Conservation (phyloP, 2,113 vertebrate species). For the Trichechus manatus region DNA sequence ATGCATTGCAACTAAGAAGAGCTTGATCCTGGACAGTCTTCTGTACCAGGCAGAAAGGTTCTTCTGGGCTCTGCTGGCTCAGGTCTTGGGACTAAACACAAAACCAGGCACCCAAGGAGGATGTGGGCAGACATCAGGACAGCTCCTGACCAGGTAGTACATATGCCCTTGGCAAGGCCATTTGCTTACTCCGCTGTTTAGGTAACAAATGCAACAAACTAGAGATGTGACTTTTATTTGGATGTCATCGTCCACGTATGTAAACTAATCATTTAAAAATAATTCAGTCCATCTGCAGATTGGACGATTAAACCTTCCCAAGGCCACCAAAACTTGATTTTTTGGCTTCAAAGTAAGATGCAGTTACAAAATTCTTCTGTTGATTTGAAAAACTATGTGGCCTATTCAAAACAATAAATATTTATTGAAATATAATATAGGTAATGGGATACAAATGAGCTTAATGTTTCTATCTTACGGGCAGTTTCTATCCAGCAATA, state of each 20-base stretch:
- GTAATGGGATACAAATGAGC: not conserved
- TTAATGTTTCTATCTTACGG: not conserved
- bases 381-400: not conserved
- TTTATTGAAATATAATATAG: not conserved
- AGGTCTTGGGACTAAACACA: not conserved
- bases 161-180: not conserved
- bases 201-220: not conserved
- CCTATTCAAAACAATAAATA: conserved; percentile 37
- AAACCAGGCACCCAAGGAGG: not conserved
- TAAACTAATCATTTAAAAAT: conserved; percentile 1
- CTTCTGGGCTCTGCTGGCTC: not conserved
- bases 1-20: not conserved
- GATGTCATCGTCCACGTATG: not conserved
- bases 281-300: not conserved
- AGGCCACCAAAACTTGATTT: conserved; percentile 22
- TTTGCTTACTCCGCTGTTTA: not conserved
- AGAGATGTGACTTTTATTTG: not conserved
- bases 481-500: not conserved
- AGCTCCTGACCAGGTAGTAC: not conserved
- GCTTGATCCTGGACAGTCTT: not conserved
- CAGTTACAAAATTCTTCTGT: conserved; percentile 34
- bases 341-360: conserved; percentile 46
- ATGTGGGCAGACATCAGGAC: not conserved
- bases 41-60: not conserved
- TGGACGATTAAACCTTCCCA: conserved; percentile 22